Evolutionary conservation across 2,113 vertebrate species (phyloP).

Genomic region (Cairina moschata): DNA sequence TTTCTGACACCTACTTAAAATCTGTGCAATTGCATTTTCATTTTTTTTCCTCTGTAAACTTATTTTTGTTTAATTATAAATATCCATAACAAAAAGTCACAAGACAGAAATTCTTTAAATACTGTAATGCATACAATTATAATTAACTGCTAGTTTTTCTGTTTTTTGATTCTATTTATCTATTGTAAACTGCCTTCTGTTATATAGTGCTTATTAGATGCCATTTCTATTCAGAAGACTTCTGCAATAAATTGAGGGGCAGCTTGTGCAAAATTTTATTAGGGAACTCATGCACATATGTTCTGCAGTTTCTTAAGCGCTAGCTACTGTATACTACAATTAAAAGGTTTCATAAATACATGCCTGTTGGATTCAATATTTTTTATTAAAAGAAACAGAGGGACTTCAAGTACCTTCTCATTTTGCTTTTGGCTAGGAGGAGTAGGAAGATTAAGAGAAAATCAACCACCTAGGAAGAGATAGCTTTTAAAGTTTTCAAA

Average conservation of each 20-base stretch:
- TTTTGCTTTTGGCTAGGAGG: neutral
- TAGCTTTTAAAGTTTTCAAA: neutral
- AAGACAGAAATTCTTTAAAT: neutral
- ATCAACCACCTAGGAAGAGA: neutral
- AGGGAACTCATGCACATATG: neutral
- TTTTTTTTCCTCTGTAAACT: neutral
- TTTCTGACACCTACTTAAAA: conserved; percentile 74
- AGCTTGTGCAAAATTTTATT: neutral
- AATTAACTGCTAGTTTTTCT: conserved; percentile 5
- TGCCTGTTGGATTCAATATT: neutral
- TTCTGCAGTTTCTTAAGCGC: neutral
- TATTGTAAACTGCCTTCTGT: neutral
- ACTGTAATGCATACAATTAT: neutral
- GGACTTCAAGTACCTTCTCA: neutral
- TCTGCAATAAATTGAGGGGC: neutral
- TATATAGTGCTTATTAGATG: neutral
- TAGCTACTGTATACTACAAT: neutral
- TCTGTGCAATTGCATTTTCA: conserved; percentile 37
- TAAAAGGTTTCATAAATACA: neutral
- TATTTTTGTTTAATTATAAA: conserved; percentile 33
- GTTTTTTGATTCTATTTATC: neutral
- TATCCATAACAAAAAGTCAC: neutral
- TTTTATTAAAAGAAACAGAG: neutral
- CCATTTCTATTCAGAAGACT: neutral
- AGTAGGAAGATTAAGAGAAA: neutral